These are phyloP conservation scores for Rhinolophus ferrumequinum DNA, from an alignment of 2,113 vertebrate species.

Conservation along the genomic window DNA sequence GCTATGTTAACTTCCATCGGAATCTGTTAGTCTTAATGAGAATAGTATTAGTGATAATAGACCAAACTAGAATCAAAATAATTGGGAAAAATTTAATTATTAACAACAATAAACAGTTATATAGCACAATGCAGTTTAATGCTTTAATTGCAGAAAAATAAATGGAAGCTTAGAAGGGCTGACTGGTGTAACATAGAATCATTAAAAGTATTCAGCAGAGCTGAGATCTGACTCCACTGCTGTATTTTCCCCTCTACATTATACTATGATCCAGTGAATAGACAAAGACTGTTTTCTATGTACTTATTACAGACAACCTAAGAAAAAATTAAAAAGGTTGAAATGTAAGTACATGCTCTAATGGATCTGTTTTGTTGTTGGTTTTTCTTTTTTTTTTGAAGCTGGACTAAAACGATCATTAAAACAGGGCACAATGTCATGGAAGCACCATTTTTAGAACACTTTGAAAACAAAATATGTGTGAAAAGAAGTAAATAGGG, in stretches of 20 bases:
- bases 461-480: slow-evolving; percentile 42
- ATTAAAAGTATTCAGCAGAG: slow-evolving; percentile 37
- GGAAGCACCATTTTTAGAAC: slow-evolving; percentile 11
- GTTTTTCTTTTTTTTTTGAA: slow-evolving; percentile 41
- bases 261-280: neutral
- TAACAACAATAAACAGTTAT: slow-evolving; percentile 11
- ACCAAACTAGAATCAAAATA: slow-evolving; percentile 58
- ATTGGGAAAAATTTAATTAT: slow-evolving; percentile 41
- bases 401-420: neutral
- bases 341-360: neutral
- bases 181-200: neutral
- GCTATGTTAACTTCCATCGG: neutral
- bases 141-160: slow-evolving; percentile 52
- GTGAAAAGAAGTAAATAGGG: neutral
- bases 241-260: neutral
- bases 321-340: neutral
- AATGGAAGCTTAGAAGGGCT: slow-evolving; percentile 3
- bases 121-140: slow-evolving; percentile 33
- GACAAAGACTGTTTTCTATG: neutral
- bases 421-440: neutral
- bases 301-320: slow-evolving; percentile 26
- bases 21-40: slow-evolving; percentile 8
- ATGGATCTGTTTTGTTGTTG: neutral
- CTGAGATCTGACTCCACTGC: neutral
- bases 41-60: slow-evolving; percentile 23